Evolutionary conservation across 2,113 vertebrate species (phyloP), one percentile per base, ranked within the genome.

Genomic region (Crotophaga sulcirostris): DNA sequence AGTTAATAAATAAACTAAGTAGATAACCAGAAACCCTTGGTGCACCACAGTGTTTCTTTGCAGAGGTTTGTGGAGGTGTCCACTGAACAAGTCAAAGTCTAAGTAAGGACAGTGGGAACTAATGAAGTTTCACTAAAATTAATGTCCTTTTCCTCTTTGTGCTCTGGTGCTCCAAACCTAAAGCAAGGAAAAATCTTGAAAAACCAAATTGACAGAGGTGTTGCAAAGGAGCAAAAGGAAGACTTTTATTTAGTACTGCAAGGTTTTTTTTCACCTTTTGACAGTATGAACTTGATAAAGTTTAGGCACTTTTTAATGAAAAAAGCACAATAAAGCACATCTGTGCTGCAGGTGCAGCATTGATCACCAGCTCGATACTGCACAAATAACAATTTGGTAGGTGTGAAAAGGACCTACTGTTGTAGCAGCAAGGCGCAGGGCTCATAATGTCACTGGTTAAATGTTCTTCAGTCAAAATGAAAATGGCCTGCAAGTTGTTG

Each of bases 401-500:
- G 89, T 86, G 95, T 74, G 69, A 96, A 88, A 81, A 84, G 80
- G 80, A 70, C 6, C 76, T 38, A 77, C 62, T 80, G 88, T 40
- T 76, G 23, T 0, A 96, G 62, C 68, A 76, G 87, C 75, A 33
- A 94, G 89, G 89, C 84, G 55, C 28, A 31, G 62, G 51, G 64
- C 80, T 91, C 42, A 8, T 87, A 66, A 64, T 67, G 79, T n/a
- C 79, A 93, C 73, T 77, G 84, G 72, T 84, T 94, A 84, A 90
- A 74, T 64, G 79, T 90, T 89, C 86, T 84, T 64, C 66, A 77
- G 78, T 88, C 84, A 90, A 36, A 96, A 72, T 51, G 89, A 96
- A 80, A 95, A 89, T 10, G 36, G 83, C 72, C 78, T 83, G 74
- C 62, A 36, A 56, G 69, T 84, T 92, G 94, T 97, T 97, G 95